phyloP scores from a whole-genome alignment of 2,113 vertebrate genomes.

The Hyaena hyaena region DNA sequence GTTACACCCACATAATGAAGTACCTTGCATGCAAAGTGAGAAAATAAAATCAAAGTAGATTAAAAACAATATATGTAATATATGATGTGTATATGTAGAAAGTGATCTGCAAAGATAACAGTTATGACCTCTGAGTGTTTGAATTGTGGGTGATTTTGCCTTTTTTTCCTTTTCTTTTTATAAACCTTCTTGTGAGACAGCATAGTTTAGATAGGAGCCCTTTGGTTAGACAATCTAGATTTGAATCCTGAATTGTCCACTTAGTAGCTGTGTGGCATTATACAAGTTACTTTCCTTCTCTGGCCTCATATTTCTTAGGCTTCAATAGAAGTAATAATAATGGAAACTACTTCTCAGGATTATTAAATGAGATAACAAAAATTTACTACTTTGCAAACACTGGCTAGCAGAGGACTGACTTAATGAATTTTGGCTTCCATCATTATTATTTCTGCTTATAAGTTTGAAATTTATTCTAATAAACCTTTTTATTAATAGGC shows the following conservation, averaged over 20 bases:
- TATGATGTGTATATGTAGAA: not conserved
- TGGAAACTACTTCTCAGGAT: not conserved
- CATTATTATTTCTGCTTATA: not conserved
- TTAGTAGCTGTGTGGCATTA: not conserved
- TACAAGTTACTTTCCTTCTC: not conserved
- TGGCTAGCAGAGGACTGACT: not conserved
- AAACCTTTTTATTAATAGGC: not conserved
- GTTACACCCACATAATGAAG: not conserved
- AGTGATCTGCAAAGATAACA: not conserved
- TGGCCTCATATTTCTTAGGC: not conserved
- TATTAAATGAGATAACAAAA: not conserved
- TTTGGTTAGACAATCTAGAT: not conserved
- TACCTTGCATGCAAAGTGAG: not conserved
- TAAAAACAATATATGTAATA: not conserved
- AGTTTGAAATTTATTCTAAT: not conserved
- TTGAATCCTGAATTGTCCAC: not conserved
- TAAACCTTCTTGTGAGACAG: not conserved
- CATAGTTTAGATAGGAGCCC: not conserved
- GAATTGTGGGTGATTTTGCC: not conserved
- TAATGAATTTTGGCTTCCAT: not conserved
- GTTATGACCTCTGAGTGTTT: not conserved
- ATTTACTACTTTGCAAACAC: not conserved
- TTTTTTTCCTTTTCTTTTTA: not conserved
- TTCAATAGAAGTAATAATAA: not conserved
- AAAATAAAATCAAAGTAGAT: not conserved